Conservation (phyloP, 1,140 invertebrate species). For the Drosophila ironensis region DNA sequence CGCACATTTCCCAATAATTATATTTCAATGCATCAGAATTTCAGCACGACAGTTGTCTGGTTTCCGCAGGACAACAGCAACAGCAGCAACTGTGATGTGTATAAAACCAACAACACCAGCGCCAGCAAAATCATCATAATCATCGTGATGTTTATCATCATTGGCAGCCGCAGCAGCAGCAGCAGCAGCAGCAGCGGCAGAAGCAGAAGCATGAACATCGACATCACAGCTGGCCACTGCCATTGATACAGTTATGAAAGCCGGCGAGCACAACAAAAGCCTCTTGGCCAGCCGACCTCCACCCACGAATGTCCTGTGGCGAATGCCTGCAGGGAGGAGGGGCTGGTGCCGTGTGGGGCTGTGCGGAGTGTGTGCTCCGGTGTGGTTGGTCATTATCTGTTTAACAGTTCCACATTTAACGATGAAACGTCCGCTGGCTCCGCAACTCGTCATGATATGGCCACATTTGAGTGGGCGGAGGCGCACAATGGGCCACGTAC, state of each 20-base stretch:
- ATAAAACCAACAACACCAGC: constrained; percentile 21
- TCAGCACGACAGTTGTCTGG: constrained; percentile 73
- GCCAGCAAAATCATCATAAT: constrained; percentile 11
- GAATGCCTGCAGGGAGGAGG: too few relatives aligned
- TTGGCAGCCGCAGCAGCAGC: constrained; percentile 8
- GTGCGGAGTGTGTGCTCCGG: constrained; percentile 15
- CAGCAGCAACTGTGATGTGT: constrained; percentile 25
- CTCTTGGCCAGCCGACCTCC: constrained; percentile 25
- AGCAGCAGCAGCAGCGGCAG: constrained; percentile 8
- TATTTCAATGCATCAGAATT: constrained; percentile 80
- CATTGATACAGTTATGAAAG: constrained; percentile 60
- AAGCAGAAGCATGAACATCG: constrained; percentile 2
- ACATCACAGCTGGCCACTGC: constrained; percentile 14
- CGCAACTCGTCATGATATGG: constrained; percentile 52
- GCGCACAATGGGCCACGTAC: constrained; percentile 7
- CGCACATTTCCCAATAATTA: constrained; percentile 81
- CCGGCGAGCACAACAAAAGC: constrained; percentile 44
- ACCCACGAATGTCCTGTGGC: constrained; percentile 13
- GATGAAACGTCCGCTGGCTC: constrained; percentile 49
- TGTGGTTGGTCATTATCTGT: constrained; percentile 71
- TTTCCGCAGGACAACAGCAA: constrained; percentile 55
- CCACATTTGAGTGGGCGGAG: constrained; percentile 46
- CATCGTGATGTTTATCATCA: constrained; percentile 15
- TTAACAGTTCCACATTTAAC: constrained; percentile 80
- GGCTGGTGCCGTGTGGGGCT: background rate